Percentiles rank a stretch among this genome's conserved stretches.
Evolutionary conservation across 2,888 invertebrate genomes (phyloP).

Genomic region (Ceramica pisi): DNA sequence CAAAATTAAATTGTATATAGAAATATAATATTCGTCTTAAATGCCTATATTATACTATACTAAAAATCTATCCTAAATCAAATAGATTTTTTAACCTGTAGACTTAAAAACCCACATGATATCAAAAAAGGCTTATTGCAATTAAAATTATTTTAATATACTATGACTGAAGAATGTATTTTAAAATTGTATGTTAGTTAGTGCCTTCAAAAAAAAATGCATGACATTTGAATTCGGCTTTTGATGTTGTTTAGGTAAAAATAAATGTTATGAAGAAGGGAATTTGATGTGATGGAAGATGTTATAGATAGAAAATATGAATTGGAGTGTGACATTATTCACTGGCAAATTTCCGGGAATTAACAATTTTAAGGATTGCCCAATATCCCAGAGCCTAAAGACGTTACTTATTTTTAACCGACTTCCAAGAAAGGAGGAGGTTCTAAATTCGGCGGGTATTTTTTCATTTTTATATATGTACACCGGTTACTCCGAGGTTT

Average conservation of each 20-base stretch:
- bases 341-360: not conserved
- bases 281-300: constrained; percentile 32
- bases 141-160: constrained; percentile 28
- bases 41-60: not conserved
- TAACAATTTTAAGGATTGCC: no score
- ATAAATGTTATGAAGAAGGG: constrained; percentile 7
- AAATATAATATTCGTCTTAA: not conserved
- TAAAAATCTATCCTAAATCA: constrained; percentile 5
- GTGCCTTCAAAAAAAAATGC: constrained; percentile 44
- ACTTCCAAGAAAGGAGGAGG: no score
- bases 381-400: no score
- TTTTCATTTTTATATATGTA: no score
- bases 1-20: not conserved
- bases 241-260: constrained; percentile 43
- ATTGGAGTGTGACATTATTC: not conserved
- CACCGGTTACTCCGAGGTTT: no score
- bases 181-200: constrained; percentile 42
- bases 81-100: constrained; percentile 18
- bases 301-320: not conserved
- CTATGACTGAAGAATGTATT: constrained; percentile 48
- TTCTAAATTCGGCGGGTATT: no score
- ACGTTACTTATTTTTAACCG: no score
- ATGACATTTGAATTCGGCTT: constrained; percentile 42
- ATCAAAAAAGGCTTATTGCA: constrained; percentile 23
- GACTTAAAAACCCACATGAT: constrained; percentile 6